Evolutionary conservation across 2,797 vertebrate species (phyloP).

Genomic region (Pangasius larnaudii): DNA sequence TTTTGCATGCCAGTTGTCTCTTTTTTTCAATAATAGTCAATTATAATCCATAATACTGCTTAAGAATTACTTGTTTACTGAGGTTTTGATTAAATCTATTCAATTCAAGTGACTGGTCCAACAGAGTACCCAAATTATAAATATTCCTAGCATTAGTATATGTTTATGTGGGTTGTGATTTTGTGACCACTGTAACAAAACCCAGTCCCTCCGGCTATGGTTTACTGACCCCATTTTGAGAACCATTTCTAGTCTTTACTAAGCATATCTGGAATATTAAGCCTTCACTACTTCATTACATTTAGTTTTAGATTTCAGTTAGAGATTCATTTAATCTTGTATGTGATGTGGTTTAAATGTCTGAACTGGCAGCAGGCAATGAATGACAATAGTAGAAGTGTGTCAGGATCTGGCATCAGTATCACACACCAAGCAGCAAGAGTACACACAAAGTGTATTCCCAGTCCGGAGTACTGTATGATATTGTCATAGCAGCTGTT

Average conservation of each 20-base stretch:
- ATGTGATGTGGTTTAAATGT: neutral
- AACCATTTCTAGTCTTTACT: neutral
- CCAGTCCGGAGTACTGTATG: neutral
- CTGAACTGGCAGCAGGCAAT: neutral
- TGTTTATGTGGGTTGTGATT: neutral
- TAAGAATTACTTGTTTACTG: neutral
- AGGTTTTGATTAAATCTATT: neutral
- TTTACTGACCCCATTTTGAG: neutral
- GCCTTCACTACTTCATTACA: neutral
- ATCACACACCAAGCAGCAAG: neutral
- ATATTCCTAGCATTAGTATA: neutral
- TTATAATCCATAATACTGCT: neutral
- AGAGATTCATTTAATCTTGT: neutral
- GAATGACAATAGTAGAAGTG: neutral
- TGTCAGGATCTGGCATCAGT: neutral
- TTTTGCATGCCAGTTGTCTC: neutral
- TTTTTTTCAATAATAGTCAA: neutral
- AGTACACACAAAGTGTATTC: neutral
- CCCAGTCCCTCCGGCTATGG: neutral
- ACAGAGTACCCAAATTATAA: neutral
- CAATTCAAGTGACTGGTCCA: neutral
- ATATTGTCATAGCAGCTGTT: conserved; percentile 22
- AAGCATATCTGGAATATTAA: neutral
- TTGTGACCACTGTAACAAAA: neutral
- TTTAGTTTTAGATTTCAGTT: neutral